Percentiles rank a stretch among this genome's conserved stretches.
Evolutionary conservation across 2,888 invertebrate genomes (phyloP).

Genomic region (Apantesis nais): DNA sequence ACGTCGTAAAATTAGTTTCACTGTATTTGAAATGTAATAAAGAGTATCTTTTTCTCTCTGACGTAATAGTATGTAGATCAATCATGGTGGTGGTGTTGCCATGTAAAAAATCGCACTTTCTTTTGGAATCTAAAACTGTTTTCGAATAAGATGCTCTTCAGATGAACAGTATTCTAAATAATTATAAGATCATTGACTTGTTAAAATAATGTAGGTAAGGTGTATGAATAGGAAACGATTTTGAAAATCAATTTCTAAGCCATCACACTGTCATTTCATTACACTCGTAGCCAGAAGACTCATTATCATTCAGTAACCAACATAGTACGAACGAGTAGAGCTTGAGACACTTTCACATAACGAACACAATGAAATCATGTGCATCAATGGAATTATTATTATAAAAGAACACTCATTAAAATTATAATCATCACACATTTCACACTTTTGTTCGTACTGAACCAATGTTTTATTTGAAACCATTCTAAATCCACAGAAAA

Average conservation of each 20-base stretch:
- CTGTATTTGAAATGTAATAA: slow-evolving; percentile 53
- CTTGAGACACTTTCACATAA: slow-evolving; percentile 78
- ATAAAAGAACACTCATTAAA: slow-evolving; percentile 54
- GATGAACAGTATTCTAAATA: slow-evolving; percentile 50
- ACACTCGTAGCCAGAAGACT: slow-evolving; percentile 53
- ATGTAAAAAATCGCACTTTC: slow-evolving; percentile 38
- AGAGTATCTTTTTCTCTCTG: slow-evolving; percentile 76
- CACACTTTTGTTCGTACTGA: slow-evolving; percentile 54
- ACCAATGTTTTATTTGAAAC: slow-evolving; percentile 48
- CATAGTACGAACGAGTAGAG: slow-evolving; percentile 70
- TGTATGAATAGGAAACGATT: slow-evolving; percentile 48
- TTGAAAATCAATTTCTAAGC: slow-evolving; percentile 50
- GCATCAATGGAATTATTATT: slow-evolving; percentile 32
- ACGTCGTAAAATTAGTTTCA: slow-evolving; percentile 56
- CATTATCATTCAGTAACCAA: slow-evolving; percentile 61
- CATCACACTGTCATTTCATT: slow-evolving; percentile 70
- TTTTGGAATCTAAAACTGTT: slow-evolving; percentile 34
- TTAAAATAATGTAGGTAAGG: slow-evolving; percentile 56
- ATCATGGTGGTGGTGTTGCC: slow-evolving; percentile 49
- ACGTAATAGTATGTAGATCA: slow-evolving; percentile 20
- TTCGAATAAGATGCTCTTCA: slow-evolving; percentile 68
- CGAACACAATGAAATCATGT: slow-evolving; percentile 60
- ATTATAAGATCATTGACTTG: slow-evolving; percentile 51
- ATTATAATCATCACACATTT: slow-evolving; percentile 51
- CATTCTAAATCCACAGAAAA: slow-evolving; percentile 44